Evolutionary conservation across 1,140 invertebrate genomes (phyloP), one percentile per base, ranked within the genome.

Genomic region (roundworm (Caenorhabditis elegans)): DNA sequence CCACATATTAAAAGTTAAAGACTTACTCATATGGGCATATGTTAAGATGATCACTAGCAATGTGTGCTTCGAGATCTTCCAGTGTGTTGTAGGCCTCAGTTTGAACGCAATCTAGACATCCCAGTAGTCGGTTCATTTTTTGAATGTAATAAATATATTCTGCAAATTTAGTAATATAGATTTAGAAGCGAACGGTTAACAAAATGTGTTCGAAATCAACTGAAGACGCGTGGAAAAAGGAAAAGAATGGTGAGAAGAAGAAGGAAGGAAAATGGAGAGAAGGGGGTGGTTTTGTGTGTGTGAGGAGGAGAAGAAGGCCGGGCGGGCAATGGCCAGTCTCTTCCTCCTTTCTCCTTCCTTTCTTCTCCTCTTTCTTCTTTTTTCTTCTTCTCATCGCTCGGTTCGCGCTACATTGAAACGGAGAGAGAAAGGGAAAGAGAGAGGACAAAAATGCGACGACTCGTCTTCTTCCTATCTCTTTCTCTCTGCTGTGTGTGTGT

Each of bases 1-100:
- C 1, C 39, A n/a, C 19, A 22, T 19, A 5, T n/a, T 15, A 24
- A 1, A 34, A 48, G 34, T 28, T 13, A 11, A 39, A n/a, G 26
- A 76, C 78, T 76, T 49, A 84, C 78, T 84, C 75, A 34, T 70
- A 78, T 6, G 82, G 83, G 81, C 19, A 84, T 22, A 49, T 36
- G n/a, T 79, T 46, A 1, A 84, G 65, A 75, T 85, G 83, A 22
- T 85, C 79, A 3, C 26, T 51, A 22, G 84, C 51, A 26, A 85
- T 85, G 43, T 85, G 84, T 1, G 79, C 76, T 77, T 85, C 84
- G 15, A 85, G 46, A 24, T 85, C 84, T 11, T 85, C 84, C 11
- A 86, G 34, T 5, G 65, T 36, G 3, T 3, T 11, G 31, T 76
- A 82, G 11, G 19, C 2, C 13, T 34, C 19, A 8, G 80, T 39